phyloP scores from a whole-genome alignment of 2,113 vertebrate genomes.

The Zosterops borbonicus region DNA sequence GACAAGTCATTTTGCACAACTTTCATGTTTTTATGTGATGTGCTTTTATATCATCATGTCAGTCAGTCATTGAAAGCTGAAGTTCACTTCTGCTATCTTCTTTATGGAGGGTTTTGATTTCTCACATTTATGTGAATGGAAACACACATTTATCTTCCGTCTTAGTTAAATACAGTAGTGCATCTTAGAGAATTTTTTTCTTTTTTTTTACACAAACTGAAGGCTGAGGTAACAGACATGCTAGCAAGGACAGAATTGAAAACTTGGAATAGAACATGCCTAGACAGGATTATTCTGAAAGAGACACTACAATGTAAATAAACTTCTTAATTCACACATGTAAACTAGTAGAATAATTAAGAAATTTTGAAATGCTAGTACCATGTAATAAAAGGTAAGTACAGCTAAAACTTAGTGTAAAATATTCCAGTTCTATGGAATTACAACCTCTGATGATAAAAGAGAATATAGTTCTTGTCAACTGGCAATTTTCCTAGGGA shows the following conservation, averaged over 20 bases:
- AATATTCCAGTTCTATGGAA: neutral
- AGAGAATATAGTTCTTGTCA: neutral
- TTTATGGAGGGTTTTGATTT: neutral
- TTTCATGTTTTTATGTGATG: neutral
- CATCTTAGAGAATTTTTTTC: neutral
- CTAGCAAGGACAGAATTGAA: neutral
- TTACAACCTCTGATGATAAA: neutral
- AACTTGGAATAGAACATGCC: neutral
- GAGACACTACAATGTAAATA: neutral
- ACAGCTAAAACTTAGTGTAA: neutral
- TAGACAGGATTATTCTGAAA: neutral
- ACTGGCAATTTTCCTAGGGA: neutral
- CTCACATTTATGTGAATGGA: neutral
- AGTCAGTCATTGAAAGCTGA: neutral
- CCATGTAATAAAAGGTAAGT: neutral
- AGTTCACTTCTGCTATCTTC: neutral
- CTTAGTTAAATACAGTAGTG: neutral
- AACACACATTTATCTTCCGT: neutral
- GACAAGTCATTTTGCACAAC: neutral
- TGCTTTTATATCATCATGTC: neutral
- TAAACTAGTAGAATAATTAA: neutral
- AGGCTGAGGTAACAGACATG: neutral
- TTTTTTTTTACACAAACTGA: neutral
- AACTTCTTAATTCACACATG: neutral
- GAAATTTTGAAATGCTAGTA: neutral